Percentiles rank a stretch among this genome's conserved stretches.
These are phyloP conservation scores for Phenganax marumi DNA, from an alignment of 92 coral and sea anemone species.

Conservation along the genomic window DNA sequence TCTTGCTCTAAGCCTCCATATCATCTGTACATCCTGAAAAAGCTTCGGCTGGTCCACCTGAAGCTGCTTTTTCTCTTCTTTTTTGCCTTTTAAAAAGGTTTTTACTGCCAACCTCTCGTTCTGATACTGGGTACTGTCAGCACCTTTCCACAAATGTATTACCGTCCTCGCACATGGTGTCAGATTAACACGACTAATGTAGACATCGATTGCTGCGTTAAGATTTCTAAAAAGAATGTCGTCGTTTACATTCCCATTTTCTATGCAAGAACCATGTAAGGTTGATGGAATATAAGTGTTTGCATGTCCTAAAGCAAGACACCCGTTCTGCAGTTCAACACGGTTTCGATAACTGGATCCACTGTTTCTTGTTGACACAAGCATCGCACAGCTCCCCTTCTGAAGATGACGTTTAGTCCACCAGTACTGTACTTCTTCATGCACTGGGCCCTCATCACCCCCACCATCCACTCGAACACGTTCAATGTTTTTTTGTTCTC, in stretches of 20 bases:
- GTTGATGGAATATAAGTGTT: constrained; percentile 9
- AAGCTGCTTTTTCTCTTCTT: constrained; percentile 39
- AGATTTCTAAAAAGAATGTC: constrained; percentile 56
- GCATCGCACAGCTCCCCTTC: constrained; percentile 15
- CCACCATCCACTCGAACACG: constrained; percentile 62
- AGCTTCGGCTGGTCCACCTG: constrained; percentile 41
- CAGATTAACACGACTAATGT: constrained; percentile 51
- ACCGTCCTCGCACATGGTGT: constrained; percentile 50
- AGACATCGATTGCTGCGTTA: constrained; percentile 56
- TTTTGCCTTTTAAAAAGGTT: constrained; percentile 39
- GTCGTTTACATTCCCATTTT: constrained; percentile 48
- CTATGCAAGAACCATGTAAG: constrained; percentile 44
- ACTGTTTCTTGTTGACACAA: constrained; percentile 25
- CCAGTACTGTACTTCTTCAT: constrained; percentile 62
- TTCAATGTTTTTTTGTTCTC: constrained; percentile 52
- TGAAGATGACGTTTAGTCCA: constrained; percentile 46
- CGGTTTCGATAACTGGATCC: constrained; percentile 23
- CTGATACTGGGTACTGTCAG: constrained; percentile 28
- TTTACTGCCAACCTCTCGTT: constrained; percentile 21
- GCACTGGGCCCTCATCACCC: constrained; percentile 51
- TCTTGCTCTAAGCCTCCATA: constrained; percentile 41
- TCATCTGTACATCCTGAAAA: constrained; percentile 27
- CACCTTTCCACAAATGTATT: constrained; percentile 58
- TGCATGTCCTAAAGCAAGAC: constrained; percentile 25
- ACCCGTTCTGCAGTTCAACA: constrained; percentile 35